phyloP scores from a whole-genome alignment of 2,113 vertebrate genomes.

The Anthoscopus minutus region DNA sequence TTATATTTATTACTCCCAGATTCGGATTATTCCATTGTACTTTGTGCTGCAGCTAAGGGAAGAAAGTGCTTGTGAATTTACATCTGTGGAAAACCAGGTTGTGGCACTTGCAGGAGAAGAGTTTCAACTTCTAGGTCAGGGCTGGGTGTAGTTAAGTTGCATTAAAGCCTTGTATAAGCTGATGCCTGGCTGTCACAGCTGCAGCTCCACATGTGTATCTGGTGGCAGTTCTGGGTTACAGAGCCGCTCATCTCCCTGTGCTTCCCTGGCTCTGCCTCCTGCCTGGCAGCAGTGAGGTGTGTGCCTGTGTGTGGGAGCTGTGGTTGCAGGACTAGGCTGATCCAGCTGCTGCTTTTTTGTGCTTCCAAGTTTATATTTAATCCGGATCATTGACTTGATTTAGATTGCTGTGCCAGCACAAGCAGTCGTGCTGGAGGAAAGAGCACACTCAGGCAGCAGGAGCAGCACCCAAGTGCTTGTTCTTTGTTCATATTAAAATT shows the following conservation, averaged over 20 bases:
- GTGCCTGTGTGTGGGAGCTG: neutral
- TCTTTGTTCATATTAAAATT: neutral
- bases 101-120: neutral
- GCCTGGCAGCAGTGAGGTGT: neutral
- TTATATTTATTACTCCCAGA: neutral
- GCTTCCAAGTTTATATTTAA: neutral
- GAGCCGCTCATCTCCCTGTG: neutral
- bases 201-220: neutral
- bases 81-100: neutral
- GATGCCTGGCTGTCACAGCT: neutral
- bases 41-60: neutral
- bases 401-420: neutral
- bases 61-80: neutral
- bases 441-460: neutral
- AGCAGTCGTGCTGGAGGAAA: neutral
- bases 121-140: neutral
- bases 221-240: constrained; percentile 15
- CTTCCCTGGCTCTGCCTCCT: neutral
- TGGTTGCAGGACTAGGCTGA: neutral
- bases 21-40: neutral
- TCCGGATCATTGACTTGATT: neutral
- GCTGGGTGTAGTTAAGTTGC: neutral
- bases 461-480: neutral
- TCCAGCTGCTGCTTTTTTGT: neutral
- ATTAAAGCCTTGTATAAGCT: neutral